Evolutionary conservation across 2,888 invertebrate species (phyloP).

Genomic region (Podotricha telesiphe): DNA sequence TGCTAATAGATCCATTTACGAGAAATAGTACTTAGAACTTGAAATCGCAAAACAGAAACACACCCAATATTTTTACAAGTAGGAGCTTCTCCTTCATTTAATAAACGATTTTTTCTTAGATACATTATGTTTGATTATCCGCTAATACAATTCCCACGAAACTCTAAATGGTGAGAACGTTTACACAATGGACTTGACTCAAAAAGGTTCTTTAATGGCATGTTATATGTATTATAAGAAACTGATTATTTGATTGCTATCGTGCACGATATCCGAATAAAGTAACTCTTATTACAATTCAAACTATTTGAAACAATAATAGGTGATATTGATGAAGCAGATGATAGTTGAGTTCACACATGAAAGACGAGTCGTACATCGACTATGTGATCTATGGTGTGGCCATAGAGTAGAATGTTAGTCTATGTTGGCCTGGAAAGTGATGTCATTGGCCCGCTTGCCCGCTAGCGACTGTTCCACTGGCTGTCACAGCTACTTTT

Average conservation of each 20-base stretch:
- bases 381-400: constrained; percentile 53
- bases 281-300: constrained; percentile 42
- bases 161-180: constrained; percentile 34
- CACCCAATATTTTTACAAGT: neutral
- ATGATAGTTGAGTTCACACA: constrained; percentile 43
- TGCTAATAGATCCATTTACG: neutral
- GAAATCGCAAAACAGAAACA: neutral
- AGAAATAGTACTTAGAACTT: neutral
- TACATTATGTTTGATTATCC: constrained; percentile 18
- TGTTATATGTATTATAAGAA: constrained; percentile 33
- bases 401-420: constrained; percentile 55
- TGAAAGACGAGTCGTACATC: constrained; percentile 26
- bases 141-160: constrained; percentile 30
- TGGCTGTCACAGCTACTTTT: constrained; percentile 75
- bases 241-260: constrained; percentile 44
- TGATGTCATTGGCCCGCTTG: constrained; percentile 74
- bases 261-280: constrained; percentile 42
- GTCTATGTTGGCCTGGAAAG: constrained; percentile 43
- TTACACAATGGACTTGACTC: constrained; percentile 19
- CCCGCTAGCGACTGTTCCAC: constrained; percentile 66
- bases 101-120: neutral
- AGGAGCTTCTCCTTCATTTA: neutral
- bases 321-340: constrained; percentile 30
- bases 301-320: constrained; percentile 39
- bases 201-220: constrained; percentile 35